phyloP scores from a whole-genome alignment of 1,140 invertebrate genomes.

The Ditylenchus dipsaci region DNA sequence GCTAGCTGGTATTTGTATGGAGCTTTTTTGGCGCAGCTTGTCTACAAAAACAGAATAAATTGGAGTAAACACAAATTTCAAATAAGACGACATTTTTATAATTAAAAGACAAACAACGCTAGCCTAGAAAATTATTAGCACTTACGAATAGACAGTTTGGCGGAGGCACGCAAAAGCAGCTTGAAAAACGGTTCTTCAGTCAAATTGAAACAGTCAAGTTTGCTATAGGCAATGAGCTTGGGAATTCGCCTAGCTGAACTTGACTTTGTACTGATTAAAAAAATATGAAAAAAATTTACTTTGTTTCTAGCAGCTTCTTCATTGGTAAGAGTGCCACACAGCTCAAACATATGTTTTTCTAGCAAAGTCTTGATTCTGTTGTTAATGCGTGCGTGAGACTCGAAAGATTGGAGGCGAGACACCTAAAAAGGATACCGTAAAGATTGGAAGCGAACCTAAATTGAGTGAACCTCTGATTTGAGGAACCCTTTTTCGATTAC shows the following conservation, averaged over 20 bases:
- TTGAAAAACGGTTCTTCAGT: slow-evolving; percentile 59
- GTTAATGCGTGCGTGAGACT: slow-evolving; percentile 32
- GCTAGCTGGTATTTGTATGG: slow-evolving; percentile 53
- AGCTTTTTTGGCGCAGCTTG: slow-evolving; percentile 32
- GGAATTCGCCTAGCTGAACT: slow-evolving; percentile 40
- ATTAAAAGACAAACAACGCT: background rate
- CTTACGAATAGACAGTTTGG: slow-evolving; percentile 36
- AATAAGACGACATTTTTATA: no score
- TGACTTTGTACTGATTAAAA: background rate
- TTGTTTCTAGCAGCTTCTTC: slow-evolving; percentile 39
- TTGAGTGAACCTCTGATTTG: no score
- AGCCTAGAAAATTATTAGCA: slow-evolving; percentile 30
- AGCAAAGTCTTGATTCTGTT: slow-evolving; percentile 43
- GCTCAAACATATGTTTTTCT: slow-evolving; percentile 37
- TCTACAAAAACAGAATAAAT: slow-evolving; percentile 9
- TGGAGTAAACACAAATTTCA: slow-evolving; percentile 17
- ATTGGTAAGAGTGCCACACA: slow-evolving; percentile 31
- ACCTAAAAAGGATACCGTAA: slow-evolving; percentile 35
- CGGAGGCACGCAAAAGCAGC: slow-evolving; percentile 45
- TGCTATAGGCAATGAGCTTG: slow-evolving; percentile 37
- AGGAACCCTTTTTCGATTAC: no score
- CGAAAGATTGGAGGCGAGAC: slow-evolving; percentile 35
- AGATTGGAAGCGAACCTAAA: no score
- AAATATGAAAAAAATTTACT: background rate
- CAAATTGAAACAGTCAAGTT: slow-evolving; percentile 30